Evolutionary conservation across 2,113 vertebrate genomes (phyloP).

Genomic region (Taxidea taxus): DNA sequence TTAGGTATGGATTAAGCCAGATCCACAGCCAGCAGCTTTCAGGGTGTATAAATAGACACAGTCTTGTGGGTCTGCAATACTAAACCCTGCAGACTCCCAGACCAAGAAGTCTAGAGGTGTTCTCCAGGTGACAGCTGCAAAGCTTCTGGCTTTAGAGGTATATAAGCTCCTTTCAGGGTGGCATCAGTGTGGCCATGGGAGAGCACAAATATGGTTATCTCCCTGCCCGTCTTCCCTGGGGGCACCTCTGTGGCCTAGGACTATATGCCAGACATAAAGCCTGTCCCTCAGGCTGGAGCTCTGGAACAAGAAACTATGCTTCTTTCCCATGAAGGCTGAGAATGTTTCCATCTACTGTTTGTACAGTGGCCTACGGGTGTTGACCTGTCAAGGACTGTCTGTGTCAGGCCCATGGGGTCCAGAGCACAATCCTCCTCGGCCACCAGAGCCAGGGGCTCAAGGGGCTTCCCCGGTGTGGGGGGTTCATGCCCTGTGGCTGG

Average conservation of each 20-base stretch:
- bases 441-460: background rate
- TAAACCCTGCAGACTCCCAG: background rate
- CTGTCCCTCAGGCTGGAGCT: background rate
- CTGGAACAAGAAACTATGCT: background rate
- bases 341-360: background rate
- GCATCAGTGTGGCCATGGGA: background rate
- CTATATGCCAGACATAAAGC: background rate
- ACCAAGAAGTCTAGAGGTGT: background rate
- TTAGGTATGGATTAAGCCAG: background rate
- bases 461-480: background rate
- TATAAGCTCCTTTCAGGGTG: background rate
- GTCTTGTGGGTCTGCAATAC: background rate
- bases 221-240: background rate
- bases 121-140: background rate
- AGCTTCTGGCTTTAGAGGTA: background rate
- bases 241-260: background rate
- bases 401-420: background rate
- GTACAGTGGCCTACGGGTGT: background rate
- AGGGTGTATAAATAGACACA: background rate
- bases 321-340: background rate
- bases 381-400: background rate
- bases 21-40: background rate
- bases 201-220: background rate
- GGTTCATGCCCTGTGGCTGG: background rate
- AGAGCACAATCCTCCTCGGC: background rate